Evolutionary conservation across 2,888 invertebrate genomes (phyloP).

Genomic region (Drosophila anomalata): DNA sequence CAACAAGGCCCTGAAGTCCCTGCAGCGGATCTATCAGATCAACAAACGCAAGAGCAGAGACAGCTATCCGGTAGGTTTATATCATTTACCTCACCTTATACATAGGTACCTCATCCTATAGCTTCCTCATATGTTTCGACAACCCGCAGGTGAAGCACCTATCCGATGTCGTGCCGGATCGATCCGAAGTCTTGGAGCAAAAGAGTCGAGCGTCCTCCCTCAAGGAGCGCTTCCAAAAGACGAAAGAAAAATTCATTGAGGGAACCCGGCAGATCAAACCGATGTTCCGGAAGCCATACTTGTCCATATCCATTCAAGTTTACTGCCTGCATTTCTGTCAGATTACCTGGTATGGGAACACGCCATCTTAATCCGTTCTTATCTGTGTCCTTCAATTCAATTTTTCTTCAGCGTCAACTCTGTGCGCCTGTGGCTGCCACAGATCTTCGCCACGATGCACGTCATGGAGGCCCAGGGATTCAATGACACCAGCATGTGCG

Average conservation of each 20-base stretch:
- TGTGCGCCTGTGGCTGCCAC: slow-evolving; percentile 93
- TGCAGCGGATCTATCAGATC: slow-evolving; percentile 86
- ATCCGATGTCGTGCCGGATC: slow-evolving; percentile 52
- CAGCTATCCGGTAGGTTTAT: slow-evolving; percentile 86
- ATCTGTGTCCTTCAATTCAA: not conserved
- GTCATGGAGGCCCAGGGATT: slow-evolving; percentile 80
- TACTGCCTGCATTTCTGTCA: slow-evolving; percentile 64
- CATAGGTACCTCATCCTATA: not conserved
- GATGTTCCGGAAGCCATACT: slow-evolving; percentile 56
- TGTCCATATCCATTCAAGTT: slow-evolving; percentile 48
- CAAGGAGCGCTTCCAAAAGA: slow-evolving; percentile 17
- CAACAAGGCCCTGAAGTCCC: slow-evolving; percentile 63
- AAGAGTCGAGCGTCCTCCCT: not conserved
- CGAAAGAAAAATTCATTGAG: slow-evolving; percentile 33
- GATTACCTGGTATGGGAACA: slow-evolving; percentile 57
- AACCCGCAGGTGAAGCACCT: slow-evolving; percentile 46
- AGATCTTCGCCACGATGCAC: slow-evolving; percentile 89
- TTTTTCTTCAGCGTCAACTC: slow-evolving; percentile 87
- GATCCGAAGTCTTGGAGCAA: not conserved
- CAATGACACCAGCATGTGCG: slow-evolving; percentile 66
- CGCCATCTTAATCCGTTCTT: not conserved
- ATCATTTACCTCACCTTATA: too few relatives aligned
- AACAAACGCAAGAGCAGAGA: slow-evolving; percentile 87
- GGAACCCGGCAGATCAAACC: slow-evolving; percentile 55
- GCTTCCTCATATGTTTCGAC: not conserved